Base-by-base conservation (phyloP, 2,113 vertebrate genomes). In the Sinocyclocheilus grahami region DNA sequence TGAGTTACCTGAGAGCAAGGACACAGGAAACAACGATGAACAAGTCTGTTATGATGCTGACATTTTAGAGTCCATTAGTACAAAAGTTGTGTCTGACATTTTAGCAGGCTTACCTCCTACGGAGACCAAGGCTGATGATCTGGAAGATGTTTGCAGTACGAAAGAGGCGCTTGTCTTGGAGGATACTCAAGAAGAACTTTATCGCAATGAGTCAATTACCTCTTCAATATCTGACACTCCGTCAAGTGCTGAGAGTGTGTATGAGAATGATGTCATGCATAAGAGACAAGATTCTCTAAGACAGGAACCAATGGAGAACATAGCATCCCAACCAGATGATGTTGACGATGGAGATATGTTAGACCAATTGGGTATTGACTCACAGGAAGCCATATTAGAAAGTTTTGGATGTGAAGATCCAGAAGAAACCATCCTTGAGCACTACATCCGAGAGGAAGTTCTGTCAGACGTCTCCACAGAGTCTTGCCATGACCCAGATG, bases 381-480 rank as follows among this genome's bases (percentile, higher is more conserved):
- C 16, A 8, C 72, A 91, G 10, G 86, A 90, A n/a, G 86, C 85
- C 39, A 33, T 74, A 1, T 83, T 91, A 18, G 92, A 94, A 22
- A 78, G 78, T 20, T 82, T 88, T 8, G 53, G 22, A 55, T 72
- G 79, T 51, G 85, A 84, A 8, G 82, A 86, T 22, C 86, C 88
- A 67, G 91, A 93, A 2, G 91, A 93, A 81, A 93, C 91, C 0
- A 82, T 89, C 42, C 86, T 94, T 81, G 93, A 94, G 42, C 91
- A 93, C 37, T 91, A 89, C 33, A 92, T 93, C 16, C 85, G 88
- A 84, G 93, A 95, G 48, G 94, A 95, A 69, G 92, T 89, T 1
- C 89, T 93, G 88, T 94, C 94, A 60, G 93, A 94, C 78, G 86
- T 91, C 27, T 95, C 93, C 55, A 94, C 92, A 27, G 94, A 95